Conservation (phyloP, 2,888 invertebrate species). For the Adineta ricciae region DNA sequence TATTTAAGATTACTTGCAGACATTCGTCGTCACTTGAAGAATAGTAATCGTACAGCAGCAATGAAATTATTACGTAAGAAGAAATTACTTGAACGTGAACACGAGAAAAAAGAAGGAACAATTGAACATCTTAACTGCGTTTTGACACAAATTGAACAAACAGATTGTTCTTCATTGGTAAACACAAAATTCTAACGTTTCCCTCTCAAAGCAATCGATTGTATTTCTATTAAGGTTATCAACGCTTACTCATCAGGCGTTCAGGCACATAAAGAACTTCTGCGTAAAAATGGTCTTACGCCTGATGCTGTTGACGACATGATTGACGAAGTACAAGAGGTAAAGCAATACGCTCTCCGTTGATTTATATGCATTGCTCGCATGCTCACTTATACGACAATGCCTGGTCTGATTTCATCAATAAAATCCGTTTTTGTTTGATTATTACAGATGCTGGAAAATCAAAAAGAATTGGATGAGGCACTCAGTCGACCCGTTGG, state of each 20-base stretch:
- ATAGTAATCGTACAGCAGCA: constrained; percentile 9
- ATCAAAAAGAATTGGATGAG: neutral
- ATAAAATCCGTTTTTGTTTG: too few relatives aligned
- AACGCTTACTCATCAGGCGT: constrained; percentile 19
- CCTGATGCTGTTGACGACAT: neutral
- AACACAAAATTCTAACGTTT: neutral
- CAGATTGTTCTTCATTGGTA: constrained; percentile 16
- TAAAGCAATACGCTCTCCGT: too few relatives aligned
- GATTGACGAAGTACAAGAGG: constrained; percentile 8
- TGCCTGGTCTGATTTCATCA: too few relatives aligned
- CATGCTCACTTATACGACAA: too few relatives aligned
- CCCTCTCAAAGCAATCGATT: too few relatives aligned
- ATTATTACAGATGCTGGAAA: neutral
- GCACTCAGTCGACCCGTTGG: neutral
- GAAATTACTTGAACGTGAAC: neutral
- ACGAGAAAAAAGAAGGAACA: neutral
- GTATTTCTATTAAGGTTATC: neutral
- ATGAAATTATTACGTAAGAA: constrained; percentile 8
- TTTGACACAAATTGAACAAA: constrained; percentile 16
- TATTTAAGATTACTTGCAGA: neutral
- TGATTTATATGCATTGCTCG: neutral
- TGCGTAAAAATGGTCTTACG: neutral
- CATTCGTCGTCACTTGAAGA: constrained; percentile 8
- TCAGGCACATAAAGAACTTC: constrained; percentile 16
- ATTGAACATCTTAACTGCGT: constrained; percentile 2